A percentile compares a stretch with the other conserved stretches of the same genome.
Conservation (phyloP, 2,797 vertebrate genomes). For the Jordanella pulchra region DNA sequence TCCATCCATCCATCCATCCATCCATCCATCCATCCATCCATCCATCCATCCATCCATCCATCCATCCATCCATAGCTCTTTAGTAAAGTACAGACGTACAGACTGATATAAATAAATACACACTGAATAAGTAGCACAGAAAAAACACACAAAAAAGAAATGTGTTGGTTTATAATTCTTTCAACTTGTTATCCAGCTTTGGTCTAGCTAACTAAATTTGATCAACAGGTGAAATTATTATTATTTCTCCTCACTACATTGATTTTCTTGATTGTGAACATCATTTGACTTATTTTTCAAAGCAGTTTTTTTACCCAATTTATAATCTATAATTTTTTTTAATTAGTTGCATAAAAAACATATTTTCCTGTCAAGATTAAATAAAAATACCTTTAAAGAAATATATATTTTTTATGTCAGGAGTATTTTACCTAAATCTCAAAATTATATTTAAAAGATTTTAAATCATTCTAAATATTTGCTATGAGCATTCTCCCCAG, state of each 20-base stretch:
- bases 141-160: too few species aligned
- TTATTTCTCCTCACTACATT: too few species aligned
- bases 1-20: too few species aligned
- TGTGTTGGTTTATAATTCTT: too few species aligned
- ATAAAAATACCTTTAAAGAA: not conserved
- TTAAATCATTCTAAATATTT: not conserved
- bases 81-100: too few species aligned
- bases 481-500: slow-evolving; percentile 47
- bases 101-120: too few species aligned
- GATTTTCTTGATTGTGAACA: not conserved
- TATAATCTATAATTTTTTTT: not conserved
- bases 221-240: not conserved
- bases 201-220: not conserved
- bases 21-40: too few species aligned
- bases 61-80: too few species aligned
- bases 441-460: not conserved
- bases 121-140: too few species aligned
- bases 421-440: not conserved
- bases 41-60: too few species aligned
- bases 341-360: not conserved
- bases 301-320: not conserved
- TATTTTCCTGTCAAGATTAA: not conserved
- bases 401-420: not conserved
- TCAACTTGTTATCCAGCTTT: not conserved
- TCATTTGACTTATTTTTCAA: not conserved